phyloP scores from a whole-genome alignment of 2,797 vertebrate genomes.

The Rhinella marina region DNA sequence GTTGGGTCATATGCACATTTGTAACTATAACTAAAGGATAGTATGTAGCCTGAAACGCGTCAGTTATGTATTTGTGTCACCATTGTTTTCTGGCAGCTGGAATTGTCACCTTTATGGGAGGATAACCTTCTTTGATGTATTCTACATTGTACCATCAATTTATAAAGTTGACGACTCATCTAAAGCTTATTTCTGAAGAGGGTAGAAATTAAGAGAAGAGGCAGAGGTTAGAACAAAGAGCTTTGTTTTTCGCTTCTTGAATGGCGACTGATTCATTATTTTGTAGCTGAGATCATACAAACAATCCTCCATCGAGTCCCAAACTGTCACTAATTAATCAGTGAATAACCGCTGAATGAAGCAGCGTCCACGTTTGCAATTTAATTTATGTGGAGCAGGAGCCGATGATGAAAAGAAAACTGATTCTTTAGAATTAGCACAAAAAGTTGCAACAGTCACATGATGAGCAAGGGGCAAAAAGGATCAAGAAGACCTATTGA shows the following conservation, averaged over 20 bases:
- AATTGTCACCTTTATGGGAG: too few species aligned
- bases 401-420: not conserved
- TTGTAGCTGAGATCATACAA: not conserved
- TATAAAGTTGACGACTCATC: not conserved
- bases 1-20: too few species aligned
- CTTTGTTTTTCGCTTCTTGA: not conserved
- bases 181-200: not conserved
- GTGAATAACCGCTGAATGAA: not conserved
- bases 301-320: not conserved
- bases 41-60: too few species aligned
- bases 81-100: too few species aligned
- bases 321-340: not conserved
- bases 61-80: too few species aligned
- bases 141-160: too few species aligned
- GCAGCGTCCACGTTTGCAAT: slow-evolving; percentile 11
- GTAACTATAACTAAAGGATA: too few species aligned
- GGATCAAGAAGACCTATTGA: not conserved
- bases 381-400: not conserved
- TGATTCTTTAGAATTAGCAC: not conserved
- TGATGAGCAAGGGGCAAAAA: not conserved
- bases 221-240: not conserved
- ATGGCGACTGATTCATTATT: not conserved
- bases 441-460: not conserved
- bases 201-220: not conserved
- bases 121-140: too few species aligned